A percentile compares a stretch with the other conserved stretches of the same genome.
Evolutionary conservation across 2,113 vertebrate genomes (phyloP).

Genomic region (Paratilapia polleni): DNA sequence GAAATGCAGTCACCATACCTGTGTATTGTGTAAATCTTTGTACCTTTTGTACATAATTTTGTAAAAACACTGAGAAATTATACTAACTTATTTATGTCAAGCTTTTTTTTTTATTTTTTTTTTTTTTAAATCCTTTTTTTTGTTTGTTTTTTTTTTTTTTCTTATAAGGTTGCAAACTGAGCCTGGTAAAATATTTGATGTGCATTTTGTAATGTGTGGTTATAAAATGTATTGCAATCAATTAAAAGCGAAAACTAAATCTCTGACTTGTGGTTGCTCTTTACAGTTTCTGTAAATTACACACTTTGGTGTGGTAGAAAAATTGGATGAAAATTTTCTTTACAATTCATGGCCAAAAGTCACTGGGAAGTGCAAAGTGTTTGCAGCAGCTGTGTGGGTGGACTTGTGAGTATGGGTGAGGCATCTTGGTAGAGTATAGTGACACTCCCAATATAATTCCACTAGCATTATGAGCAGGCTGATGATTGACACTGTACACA

Average conservation of each 20-base stretch:
- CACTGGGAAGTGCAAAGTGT: background rate
- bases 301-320: background rate
- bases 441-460: conserved; percentile 44
- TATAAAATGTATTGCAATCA: conserved; percentile 84
- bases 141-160: conserved; percentile 75
- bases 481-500: conserved; percentile 63
- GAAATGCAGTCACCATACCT: conserved; percentile 82
- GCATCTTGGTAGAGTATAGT: background rate
- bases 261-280: conserved; percentile 29
- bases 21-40: conserved; percentile 91
- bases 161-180: conserved; percentile 96
- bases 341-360: background rate
- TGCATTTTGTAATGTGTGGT: conserved; percentile 90
- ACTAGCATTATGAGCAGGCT: conserved; percentile 14
- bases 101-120: conserved; percentile 84
- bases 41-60: conserved; percentile 98
- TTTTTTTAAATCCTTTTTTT: conserved; percentile 76
- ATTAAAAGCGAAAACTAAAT: conserved; percentile 77
- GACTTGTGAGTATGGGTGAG: background rate
- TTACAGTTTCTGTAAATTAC: conserved; percentile 36
- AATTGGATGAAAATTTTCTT: background rate
- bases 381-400: background rate
- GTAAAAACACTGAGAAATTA: conserved; percentile 99
- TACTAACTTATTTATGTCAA: conserved; percentile 99
- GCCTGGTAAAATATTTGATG: conserved; percentile 89